Evolutionary conservation across 2,113 vertebrate genomes (phyloP).

Genomic region (Pionites leucogaster): DNA sequence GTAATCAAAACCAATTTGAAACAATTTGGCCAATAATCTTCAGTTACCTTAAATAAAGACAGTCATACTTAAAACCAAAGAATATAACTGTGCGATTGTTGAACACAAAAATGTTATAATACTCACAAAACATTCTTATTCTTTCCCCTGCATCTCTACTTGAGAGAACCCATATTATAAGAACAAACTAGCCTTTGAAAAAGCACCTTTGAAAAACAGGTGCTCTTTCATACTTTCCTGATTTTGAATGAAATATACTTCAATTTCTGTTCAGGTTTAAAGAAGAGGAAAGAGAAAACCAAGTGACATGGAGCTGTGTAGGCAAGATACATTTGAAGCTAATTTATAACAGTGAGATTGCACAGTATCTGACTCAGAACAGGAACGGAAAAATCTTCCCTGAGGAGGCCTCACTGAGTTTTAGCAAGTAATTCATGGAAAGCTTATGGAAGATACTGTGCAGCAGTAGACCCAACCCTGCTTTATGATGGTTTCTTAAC

Average conservation of each 20-base stretch:
- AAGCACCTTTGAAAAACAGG: not conserved
- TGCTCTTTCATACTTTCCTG: not conserved
- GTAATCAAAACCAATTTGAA: conserved; percentile 67
- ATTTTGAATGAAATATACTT: not conserved
- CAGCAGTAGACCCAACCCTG: not conserved
- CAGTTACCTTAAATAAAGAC: conserved; percentile 61
- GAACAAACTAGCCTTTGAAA: not conserved
- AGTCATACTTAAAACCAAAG: conserved; percentile 33
- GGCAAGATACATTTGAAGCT: not conserved
- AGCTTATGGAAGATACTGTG: not conserved
- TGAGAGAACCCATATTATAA: not conserved
- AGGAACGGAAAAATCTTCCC: conserved; percentile 25
- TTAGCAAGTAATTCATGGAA: conserved; percentile 27
- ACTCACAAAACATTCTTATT: not conserved
- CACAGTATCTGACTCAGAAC: conserved; percentile 26
- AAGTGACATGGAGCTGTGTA: not conserved
- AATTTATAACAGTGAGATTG: conserved; percentile 25
- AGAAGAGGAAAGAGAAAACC: not conserved
- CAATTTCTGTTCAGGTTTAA: not conserved
- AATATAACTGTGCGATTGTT: not conserved
- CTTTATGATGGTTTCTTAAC: not conserved
- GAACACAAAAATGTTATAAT: conserved; percentile 20
- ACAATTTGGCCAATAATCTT: conserved; percentile 64
- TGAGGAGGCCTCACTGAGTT: conserved; percentile 25
- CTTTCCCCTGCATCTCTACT: not conserved